A percentile compares a stretch with the other conserved stretches of the same genome.
Evolutionary conservation across 2,888 invertebrate genomes (phyloP).

Genomic region (Ochropleura plecta): DNA sequence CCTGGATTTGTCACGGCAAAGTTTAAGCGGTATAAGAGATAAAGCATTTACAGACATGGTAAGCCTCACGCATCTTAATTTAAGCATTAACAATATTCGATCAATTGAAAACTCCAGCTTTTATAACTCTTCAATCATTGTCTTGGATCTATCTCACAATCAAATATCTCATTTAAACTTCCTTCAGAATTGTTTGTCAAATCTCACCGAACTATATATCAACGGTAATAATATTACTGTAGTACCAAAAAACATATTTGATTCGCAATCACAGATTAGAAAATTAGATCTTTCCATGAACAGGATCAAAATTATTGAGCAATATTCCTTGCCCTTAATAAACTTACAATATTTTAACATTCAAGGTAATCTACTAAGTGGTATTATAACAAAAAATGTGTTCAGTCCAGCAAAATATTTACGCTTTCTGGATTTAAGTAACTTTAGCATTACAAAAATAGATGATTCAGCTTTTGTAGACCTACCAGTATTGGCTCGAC

Average conservation of each 20-base stretch:
- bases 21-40: constrained; percentile 71
- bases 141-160: constrained; percentile 82
- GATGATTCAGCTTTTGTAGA: constrained; percentile 77
- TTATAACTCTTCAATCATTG: constrained; percentile 65
- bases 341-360: constrained; percentile 81
- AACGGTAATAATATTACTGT: constrained; percentile 75
- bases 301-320: constrained; percentile 75
- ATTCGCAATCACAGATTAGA: constrained; percentile 72
- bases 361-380: constrained; percentile 74
- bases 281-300: constrained; percentile 81
- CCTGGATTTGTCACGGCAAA: constrained; percentile 77
- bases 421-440: constrained; percentile 79
- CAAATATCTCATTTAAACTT: constrained; percentile 74
- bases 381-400: constrained; percentile 71
- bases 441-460: constrained; percentile 76
- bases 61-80: constrained; percentile 74
- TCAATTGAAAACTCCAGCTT: constrained; percentile 75
- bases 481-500: constrained; percentile 77
- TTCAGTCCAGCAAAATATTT: constrained; percentile 81
- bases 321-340: constrained; percentile 76
- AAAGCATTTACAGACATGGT: constrained; percentile 75
- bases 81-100: constrained; percentile 78
- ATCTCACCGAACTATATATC: constrained; percentile 77
- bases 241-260: constrained; percentile 72
- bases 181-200: constrained; percentile 70